Conservation (phyloP, 23 tunicate species). For the Botrylloides violaceus region DNA sequence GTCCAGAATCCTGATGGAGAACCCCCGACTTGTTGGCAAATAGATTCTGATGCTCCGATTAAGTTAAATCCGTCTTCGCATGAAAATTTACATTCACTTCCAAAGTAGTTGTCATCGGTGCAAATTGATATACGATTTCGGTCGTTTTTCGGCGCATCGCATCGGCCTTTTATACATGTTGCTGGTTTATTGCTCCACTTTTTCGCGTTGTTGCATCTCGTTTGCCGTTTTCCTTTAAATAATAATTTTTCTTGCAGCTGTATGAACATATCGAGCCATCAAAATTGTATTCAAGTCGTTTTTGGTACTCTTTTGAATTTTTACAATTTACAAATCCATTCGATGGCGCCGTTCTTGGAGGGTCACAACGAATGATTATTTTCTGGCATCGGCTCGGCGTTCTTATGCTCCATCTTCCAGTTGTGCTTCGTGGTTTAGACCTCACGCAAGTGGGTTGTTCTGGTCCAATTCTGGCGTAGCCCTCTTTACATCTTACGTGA, state of each 20-base stretch:
- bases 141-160: constrained; percentile 3
- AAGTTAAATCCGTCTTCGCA: constrained; percentile 27
- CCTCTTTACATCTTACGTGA: not conserved
- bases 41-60: constrained; percentile 3
- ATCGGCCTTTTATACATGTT: constrained; percentile 6
- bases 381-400: not conserved
- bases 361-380: constrained; percentile 15
- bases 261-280: constrained; percentile 15
- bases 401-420: not conserved
- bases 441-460: not conserved
- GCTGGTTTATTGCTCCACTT: constrained; percentile 2
- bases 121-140: not conserved
- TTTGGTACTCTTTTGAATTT: not conserved
- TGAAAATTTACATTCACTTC: constrained; percentile 18
- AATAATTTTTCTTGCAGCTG: not conserved
- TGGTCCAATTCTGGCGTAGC: not conserved
- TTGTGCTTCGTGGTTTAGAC: not conserved
- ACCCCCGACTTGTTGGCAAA: constrained; percentile 6
- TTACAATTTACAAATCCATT: constrained; percentile 23
- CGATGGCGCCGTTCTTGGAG: constrained; percentile 24
- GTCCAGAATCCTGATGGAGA: constrained; percentile 23
- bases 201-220: not conserved
- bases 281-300: not conserved
- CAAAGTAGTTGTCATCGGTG: constrained; percentile 17
- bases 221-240: constrained; percentile 6